Evolutionary conservation across 2,888 invertebrate genomes (phyloP).

Genomic region (Tribolium freemani): DNA sequence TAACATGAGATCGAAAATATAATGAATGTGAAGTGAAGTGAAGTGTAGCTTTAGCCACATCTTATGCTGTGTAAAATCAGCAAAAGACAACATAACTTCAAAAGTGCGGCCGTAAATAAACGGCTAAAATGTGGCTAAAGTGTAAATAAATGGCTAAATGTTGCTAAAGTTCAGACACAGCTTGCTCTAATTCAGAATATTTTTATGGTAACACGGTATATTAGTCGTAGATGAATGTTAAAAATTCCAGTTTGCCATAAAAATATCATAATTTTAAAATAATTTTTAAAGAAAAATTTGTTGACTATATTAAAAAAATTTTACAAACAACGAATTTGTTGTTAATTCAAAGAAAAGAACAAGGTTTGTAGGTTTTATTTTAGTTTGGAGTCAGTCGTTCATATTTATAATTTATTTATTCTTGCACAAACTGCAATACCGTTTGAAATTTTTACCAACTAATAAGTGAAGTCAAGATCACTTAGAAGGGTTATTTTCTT

Average conservation of each 20-base stretch:
- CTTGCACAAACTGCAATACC: not conserved
- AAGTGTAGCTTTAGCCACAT: too few relatives aligned
- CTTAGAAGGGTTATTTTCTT: not conserved
- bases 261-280: not conserved
- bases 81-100: too few relatives aligned
- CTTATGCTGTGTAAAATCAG: too few relatives aligned
- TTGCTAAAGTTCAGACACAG: too few relatives aligned
- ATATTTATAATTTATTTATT: not conserved
- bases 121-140: too few relatives aligned
- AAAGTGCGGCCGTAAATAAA: too few relatives aligned
- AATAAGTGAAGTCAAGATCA: slow-evolving; percentile 3
- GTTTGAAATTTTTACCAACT: not conserved
- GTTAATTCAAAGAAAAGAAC: not conserved
- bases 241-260: not conserved
- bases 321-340: not conserved
- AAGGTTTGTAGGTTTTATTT: slow-evolving; percentile 2
- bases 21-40: too few relatives aligned
- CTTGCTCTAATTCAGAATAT: too few relatives aligned
- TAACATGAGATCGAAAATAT: too few relatives aligned
- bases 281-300: not conserved
- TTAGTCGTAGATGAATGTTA: too few relatives aligned
- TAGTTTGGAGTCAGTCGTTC: not conserved
- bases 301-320: not conserved
- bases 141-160: too few relatives aligned
- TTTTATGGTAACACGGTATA: too few relatives aligned